These are phyloP conservation scores for Saiga tatarica DNA, from an alignment of 2,113 vertebrate genomes.

Conservation along the genomic window DNA sequence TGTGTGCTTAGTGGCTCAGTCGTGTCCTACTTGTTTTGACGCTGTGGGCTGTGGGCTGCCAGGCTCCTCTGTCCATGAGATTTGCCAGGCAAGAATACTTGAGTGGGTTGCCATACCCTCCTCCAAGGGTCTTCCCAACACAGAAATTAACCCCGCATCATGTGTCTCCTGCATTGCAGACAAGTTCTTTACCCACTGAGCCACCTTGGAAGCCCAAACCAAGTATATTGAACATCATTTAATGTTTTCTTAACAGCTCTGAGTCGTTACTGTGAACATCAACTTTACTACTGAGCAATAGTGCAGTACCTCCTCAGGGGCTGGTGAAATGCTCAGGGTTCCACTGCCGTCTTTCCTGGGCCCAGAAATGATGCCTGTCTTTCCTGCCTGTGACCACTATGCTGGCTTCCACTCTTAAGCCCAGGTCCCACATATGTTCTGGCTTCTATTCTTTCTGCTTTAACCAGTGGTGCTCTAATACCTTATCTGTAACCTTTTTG, in stretches of 20 bases:
- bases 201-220: not conserved
- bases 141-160: not conserved
- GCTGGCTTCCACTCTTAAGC: not conserved
- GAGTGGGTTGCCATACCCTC: not conserved
- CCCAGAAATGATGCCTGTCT: not conserved
- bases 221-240: not conserved
- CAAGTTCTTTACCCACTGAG: not conserved
- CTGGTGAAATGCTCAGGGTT: not conserved
- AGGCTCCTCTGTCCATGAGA: not conserved
- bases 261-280: not conserved
- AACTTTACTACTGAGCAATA: not conserved
- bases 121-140: not conserved
- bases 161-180: not conserved
- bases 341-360: not conserved
- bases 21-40: not conserved
- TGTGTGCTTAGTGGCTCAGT: not conserved
- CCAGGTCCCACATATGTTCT: not conserved
- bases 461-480: not conserved
- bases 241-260: not conserved
- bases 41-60: not conserved
- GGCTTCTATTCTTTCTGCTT: slow-evolving; percentile 1
- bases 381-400: not conserved
- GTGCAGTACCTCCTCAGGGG: not conserved
- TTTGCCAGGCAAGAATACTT: not conserved
- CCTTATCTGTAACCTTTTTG: not conserved